Evolutionary conservation across 2,113 vertebrate species (phyloP).

Genomic region (Anhinga rufa): DNA sequence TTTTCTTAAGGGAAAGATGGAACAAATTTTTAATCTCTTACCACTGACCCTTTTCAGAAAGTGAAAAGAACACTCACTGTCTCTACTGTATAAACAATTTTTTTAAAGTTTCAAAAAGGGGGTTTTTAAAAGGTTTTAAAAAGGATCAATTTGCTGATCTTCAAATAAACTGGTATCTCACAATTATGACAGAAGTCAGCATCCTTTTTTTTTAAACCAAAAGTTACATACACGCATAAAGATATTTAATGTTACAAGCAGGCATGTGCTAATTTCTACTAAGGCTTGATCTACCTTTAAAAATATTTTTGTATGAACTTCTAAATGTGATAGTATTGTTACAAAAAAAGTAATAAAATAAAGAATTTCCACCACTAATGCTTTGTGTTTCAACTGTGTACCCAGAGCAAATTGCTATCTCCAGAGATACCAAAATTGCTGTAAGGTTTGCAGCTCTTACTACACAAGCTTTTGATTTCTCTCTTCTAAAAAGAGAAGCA

Average conservation of each 20-base stretch:
- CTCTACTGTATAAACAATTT: fast-evolving
- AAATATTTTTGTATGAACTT: neutral
- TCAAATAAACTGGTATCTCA: neutral
- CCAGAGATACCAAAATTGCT: neutral
- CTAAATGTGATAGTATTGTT: neutral
- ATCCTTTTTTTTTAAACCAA: neutral
- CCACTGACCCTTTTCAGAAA: neutral
- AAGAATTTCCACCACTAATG: neutral
- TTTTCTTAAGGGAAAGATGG: neutral
- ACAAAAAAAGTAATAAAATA: neutral
- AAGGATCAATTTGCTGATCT: neutral
- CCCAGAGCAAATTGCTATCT: neutral
- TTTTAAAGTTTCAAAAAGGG: neutral
- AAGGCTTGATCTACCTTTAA: neutral
- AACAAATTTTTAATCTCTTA: neutral
- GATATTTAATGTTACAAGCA: neutral
- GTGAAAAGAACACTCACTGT: neutral
- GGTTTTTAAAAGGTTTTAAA: neutral
- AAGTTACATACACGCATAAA: neutral
- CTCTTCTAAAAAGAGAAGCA: neutral
- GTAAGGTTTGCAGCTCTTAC: neutral
- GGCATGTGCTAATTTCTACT: neutral
- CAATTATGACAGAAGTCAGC: neutral
- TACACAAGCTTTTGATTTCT: neutral
- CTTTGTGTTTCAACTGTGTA: neutral